These are phyloP conservation scores for Prionailurus viverrinus DNA, from an alignment of 2,113 vertebrate species.

Conservation along the genomic window DNA sequence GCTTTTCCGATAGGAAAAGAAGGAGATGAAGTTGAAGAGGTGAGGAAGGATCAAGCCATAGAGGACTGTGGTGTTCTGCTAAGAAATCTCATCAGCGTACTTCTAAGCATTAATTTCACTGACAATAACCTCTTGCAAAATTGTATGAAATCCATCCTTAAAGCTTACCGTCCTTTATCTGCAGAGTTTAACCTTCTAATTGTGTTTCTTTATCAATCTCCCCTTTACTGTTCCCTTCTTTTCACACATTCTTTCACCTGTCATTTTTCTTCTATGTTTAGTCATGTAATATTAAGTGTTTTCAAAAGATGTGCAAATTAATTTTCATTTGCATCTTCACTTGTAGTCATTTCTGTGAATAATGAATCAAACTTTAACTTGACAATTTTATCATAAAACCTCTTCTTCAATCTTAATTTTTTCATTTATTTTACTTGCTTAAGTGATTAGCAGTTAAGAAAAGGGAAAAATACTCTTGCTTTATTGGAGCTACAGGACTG, in stretches of 20 bases:
- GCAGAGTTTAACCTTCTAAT: neutral
- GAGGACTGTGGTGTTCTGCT: neutral
- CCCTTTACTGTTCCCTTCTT: neutral
- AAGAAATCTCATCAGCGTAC: neutral
- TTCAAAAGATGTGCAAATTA: neutral
- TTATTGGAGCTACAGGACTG: slow-evolving; percentile 17
- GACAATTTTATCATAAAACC: neutral
- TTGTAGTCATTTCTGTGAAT: slow-evolving; percentile 25
- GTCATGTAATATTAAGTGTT: neutral
- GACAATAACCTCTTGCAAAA: neutral
- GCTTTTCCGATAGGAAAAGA: neutral
- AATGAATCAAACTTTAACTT: slow-evolving; percentile 43
- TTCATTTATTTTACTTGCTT: neutral
- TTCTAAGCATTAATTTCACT: neutral
- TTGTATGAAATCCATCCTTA: slow-evolving; percentile 27
- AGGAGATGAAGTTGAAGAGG: neutral
- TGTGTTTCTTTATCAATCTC: neutral
- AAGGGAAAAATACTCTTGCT: neutral
- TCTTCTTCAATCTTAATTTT: slow-evolving; percentile 1
- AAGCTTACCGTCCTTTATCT: neutral
- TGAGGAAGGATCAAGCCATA: neutral
- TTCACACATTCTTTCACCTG: neutral
- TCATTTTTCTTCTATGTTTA: slow-evolving; percentile 31
- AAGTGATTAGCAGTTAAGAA: slow-evolving; percentile 45
- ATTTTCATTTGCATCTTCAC: slow-evolving; percentile 31